Evolutionary conservation across 2,113 vertebrate species (phyloP).

Genomic region (Otus sunia): DNA sequence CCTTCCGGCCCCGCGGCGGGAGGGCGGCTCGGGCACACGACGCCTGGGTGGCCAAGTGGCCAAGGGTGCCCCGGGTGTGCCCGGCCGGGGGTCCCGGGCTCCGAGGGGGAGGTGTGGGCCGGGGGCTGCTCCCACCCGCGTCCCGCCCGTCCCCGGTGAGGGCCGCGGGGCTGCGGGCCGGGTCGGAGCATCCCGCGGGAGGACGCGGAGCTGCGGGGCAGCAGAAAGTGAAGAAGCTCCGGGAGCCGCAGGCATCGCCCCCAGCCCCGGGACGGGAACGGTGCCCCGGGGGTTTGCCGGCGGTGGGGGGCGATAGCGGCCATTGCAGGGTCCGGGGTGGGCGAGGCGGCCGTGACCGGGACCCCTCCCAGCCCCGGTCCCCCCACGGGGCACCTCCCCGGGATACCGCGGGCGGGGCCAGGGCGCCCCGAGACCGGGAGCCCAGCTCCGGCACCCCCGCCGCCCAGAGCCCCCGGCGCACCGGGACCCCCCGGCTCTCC

Average conservation of each 20-base stretch:
- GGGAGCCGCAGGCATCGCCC: background rate
- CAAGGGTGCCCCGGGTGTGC: background rate
- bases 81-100: background rate
- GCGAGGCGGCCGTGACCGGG: too few species aligned
- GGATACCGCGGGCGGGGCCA: background rate
- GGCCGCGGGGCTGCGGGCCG: background rate
- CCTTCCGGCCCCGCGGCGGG: background rate
- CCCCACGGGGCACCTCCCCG: background rate
- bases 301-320: background rate
- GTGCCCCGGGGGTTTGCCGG: background rate
- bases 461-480: background rate
- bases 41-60: background rate
- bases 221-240: background rate
- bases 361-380: too few species aligned
- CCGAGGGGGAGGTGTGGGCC: background rate
- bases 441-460: too few species aligned
- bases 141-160: background rate
- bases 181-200: background rate
- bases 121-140: background rate
- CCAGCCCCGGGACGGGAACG: background rate
- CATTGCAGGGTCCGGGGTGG: background rate
- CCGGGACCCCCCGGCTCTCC: background rate
- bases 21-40: accelerated
- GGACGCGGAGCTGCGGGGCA: background rate
- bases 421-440: background rate